A percentile compares a stretch with the other conserved stretches of the same genome.
Conservation (phyloP, 2,113 vertebrate genomes). For the Triplophysa siluroides region DNA sequence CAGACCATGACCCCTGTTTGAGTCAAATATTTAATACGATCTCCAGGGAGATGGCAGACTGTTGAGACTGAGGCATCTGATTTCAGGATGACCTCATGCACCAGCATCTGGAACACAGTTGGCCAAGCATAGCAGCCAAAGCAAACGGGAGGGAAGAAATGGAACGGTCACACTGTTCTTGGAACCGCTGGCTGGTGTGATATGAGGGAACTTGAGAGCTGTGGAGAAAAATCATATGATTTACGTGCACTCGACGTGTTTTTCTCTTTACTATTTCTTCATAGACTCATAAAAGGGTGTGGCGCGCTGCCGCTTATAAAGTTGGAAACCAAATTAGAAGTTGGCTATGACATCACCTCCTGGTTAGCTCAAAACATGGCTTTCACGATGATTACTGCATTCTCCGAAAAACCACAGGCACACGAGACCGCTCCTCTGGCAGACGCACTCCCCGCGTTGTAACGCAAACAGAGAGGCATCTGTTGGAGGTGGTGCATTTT, state of each 20-base stretch:
- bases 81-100: conserved; percentile 42
- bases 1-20: conserved; percentile 12
- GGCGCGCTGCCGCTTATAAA: conserved; percentile 20
- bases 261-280: conserved; percentile 19
- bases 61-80: conserved; percentile 29
- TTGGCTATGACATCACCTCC: conserved; percentile 45
- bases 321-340: conserved; percentile 23
- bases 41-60: conserved; percentile 40
- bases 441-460: conserved; percentile 12
- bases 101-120: conserved; percentile 44
- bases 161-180: conserved; percentile 3
- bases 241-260: background rate
- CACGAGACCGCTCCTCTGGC: background rate
- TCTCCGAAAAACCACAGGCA: background rate
- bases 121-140: conserved; percentile 40
- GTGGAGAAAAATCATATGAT: background rate
- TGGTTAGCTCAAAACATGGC: conserved; percentile 30
- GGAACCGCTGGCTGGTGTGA: conserved; percentile 3
- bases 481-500: background rate
- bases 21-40: conserved; percentile 37
- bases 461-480: conserved; percentile 17
- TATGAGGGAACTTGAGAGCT: conserved; percentile 25
- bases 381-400: conserved; percentile 34
- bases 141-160: conserved; percentile 27
- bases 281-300: conserved; percentile 26